Conservation (phyloP, 2,888 invertebrate genomes). For the Trypoxylon attenuatum region DNA sequence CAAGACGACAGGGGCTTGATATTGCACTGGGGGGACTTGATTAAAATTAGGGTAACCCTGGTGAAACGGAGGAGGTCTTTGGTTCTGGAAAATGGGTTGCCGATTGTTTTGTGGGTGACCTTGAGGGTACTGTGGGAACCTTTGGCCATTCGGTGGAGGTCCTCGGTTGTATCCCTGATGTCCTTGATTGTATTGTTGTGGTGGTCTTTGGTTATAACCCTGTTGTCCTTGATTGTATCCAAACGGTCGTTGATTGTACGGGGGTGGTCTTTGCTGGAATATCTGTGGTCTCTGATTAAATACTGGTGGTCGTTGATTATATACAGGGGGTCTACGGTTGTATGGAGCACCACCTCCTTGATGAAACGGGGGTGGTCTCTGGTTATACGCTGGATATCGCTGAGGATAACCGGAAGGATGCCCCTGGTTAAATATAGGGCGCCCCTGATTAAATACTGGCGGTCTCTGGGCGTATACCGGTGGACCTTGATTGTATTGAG, state of each 20-base stretch:
- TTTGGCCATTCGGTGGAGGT: background rate
- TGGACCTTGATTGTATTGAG: background rate
- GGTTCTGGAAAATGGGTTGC: constrained; percentile 4
- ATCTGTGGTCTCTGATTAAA: background rate
- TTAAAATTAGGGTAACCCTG: constrained; percentile 17
- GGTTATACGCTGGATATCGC: background rate
- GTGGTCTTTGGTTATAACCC: background rate
- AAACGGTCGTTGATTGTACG: background rate
- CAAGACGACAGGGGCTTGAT: constrained; percentile 8
- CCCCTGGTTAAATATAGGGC: background rate
- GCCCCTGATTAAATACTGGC: background rate
- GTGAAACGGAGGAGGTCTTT: constrained; percentile 14
- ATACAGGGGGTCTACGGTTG: background rate
- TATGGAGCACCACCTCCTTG: background rate
- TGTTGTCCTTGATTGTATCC: background rate
- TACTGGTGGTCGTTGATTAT: background rate
- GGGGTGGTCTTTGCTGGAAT: background rate
- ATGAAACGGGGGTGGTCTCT: background rate
- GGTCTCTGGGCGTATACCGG: background rate
- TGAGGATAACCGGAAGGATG: background rate
- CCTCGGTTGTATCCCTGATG: background rate
- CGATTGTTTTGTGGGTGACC: background rate
- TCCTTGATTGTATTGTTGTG: background rate
- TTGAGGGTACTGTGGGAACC: too few relatives aligned
- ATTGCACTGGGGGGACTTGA: constrained; percentile 11